phyloP scores from a whole-genome alignment of 1,140 invertebrate species.

The Drosophila bocqueti region DNA sequence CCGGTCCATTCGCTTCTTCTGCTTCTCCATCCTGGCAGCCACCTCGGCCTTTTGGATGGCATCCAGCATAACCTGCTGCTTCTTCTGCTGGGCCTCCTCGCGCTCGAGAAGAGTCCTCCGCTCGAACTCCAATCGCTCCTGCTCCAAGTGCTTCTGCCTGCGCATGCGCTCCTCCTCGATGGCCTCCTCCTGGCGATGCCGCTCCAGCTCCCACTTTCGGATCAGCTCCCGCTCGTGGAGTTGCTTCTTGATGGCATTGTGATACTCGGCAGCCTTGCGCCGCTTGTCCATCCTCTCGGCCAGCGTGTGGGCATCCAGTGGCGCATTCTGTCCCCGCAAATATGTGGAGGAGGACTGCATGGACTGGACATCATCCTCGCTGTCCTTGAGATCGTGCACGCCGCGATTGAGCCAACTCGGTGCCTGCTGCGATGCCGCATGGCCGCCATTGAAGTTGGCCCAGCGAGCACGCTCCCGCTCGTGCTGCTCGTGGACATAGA shows the following conservation, averaged over 20 bases:
- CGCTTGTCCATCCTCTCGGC: slow-evolving; percentile 88
- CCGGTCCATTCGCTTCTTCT: slow-evolving; percentile 75
- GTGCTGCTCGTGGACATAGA: slow-evolving; percentile 85
- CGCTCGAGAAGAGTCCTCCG: slow-evolving; percentile 86
- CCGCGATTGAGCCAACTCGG: slow-evolving; percentile 79
- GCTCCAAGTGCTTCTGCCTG: slow-evolving; percentile 87
- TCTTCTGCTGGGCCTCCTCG: slow-evolving; percentile 86
- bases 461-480: slow-evolving; percentile 87
- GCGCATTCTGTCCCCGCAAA: slow-evolving; percentile 89
- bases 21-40: slow-evolving; percentile 85
- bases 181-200: slow-evolving; percentile 86
- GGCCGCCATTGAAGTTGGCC: slow-evolving; percentile 85
- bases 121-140: slow-evolving; percentile 86
- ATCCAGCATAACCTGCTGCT: slow-evolving; percentile 86
- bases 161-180: slow-evolving; percentile 88
- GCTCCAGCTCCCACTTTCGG: slow-evolving; percentile 87
- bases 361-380: slow-evolving; percentile 81
- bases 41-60: slow-evolving; percentile 87
- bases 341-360: slow-evolving; percentile 86
- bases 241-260: slow-evolving; percentile 89
- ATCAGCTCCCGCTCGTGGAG: slow-evolving; percentile 88
- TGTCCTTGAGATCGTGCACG: slow-evolving; percentile 77
- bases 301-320: slow-evolving; percentile 87
- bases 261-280: slow-evolving; percentile 88
- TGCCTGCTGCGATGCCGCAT: slow-evolving; percentile 34